Evolutionary conservation across 2,888 invertebrate species (phyloP).

Genomic region (Zaprionus bogoriensis): DNA sequence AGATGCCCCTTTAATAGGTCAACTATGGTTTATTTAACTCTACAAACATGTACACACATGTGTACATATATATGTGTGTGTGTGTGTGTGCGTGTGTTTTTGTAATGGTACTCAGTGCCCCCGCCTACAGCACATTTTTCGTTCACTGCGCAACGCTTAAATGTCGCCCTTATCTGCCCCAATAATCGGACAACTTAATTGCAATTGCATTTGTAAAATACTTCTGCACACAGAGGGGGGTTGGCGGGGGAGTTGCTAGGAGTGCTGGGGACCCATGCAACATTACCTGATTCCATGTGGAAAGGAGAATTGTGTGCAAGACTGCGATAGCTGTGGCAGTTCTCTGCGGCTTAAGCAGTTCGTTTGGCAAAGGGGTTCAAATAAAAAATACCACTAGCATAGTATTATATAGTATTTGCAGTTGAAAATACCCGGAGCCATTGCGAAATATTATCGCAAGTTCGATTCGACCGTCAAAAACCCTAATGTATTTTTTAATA

Average conservation of each 20-base stretch:
- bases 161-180: slow-evolving; percentile 71
- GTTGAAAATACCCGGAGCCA: background rate
- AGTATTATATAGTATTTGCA: background rate
- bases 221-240: slow-evolving; percentile 31
- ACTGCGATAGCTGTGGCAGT: background rate
- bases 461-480: background rate
- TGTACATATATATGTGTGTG: background rate
- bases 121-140: slow-evolving; percentile 7
- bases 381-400: background rate
- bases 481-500: background rate
- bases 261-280: no score
- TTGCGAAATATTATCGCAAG: background rate
- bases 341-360: background rate
- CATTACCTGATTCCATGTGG: no score
- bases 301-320: background rate
- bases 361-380: background rate
- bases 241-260: slow-evolving; percentile 7
- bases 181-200: slow-evolving; percentile 79
- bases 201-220: slow-evolving; percentile 66
- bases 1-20: slow-evolving; percentile 17
- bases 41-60: background rate
- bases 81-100: background rate
- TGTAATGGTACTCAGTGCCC: no score
- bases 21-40: background rate
- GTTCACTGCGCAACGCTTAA: slow-evolving; percentile 58